phyloP scores from a whole-genome alignment of 2,888 invertebrate species.

The Drosophila anomelani region DNA sequence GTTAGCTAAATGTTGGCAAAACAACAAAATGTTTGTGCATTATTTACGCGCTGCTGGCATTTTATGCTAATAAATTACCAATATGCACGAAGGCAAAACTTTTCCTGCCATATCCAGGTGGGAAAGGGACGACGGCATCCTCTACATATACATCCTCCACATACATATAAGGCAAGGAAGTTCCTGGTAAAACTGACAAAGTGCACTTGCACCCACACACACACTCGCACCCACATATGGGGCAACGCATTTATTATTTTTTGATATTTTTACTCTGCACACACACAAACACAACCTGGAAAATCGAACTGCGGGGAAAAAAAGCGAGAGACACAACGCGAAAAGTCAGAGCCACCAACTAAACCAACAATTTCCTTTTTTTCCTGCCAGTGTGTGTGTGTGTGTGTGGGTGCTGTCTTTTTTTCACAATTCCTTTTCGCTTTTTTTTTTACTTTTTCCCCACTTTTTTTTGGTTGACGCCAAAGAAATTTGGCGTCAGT shows the following conservation, averaged over 20 bases:
- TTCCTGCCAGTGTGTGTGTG: background rate
- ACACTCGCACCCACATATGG: conserved; percentile 21
- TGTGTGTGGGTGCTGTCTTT: conserved; percentile 36
- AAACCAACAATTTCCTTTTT: conserved; percentile 39
- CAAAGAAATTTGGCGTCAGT: conserved; percentile 80
- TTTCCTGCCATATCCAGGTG: conserved; percentile 66
- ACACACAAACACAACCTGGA: conserved; percentile 32
- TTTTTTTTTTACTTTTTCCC: background rate
- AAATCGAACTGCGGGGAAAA: conserved; percentile 62
- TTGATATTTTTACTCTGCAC: conserved; percentile 58
- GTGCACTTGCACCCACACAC: conserved; percentile 49
- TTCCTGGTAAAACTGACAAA: conserved; percentile 66
- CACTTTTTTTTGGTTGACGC: conserved; percentile 70
- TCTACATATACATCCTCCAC: conserved; percentile 19
- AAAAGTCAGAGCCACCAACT: conserved; percentile 59
- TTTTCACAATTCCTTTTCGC: conserved; percentile 6
- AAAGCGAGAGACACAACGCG: conserved; percentile 35
- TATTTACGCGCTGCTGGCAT: conserved; percentile 76
- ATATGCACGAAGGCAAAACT: conserved; percentile 74
- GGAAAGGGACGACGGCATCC: conserved; percentile 18
- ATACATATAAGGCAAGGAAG: conserved; percentile 26
- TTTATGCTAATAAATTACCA: conserved; percentile 78
- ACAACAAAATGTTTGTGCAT: conserved; percentile 74
- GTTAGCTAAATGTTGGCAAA: conserved; percentile 42
- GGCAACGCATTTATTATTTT: conserved; percentile 65